These are phyloP conservation scores for Lithodes maja DNA, from an alignment of 2,888 invertebrate species.

Conservation along the genomic window DNA sequence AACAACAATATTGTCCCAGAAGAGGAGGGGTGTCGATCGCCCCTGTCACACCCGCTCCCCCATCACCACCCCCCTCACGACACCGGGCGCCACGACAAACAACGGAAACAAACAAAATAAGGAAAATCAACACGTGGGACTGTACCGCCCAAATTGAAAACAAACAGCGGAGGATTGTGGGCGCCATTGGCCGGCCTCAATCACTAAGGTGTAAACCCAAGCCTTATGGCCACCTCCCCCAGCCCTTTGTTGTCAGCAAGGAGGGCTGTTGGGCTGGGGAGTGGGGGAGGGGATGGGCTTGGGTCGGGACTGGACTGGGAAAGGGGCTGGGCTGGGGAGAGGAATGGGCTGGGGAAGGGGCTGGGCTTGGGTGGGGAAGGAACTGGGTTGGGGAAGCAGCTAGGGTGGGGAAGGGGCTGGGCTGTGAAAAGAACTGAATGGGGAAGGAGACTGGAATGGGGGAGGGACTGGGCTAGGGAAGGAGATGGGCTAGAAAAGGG, in stretches of 20 bases:
- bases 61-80: constrained; percentile 2
- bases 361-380: background rate
- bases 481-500: background rate
- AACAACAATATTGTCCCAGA: constrained; percentile 28
- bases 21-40: background rate
- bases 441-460: background rate
- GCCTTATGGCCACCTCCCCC: constrained; percentile 47
- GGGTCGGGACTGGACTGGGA: background rate
- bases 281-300: background rate
- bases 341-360: background rate
- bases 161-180: constrained; percentile 58
- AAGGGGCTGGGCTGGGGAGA: constrained; percentile 13
- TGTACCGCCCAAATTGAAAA: constrained; percentile 60
- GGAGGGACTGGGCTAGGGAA: background rate
- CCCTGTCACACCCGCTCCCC: background rate
- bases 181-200: constrained; percentile 52
- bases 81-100: constrained; percentile 53
- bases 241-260: constrained; percentile 47
- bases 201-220: constrained; percentile 58
- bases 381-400: background rate
- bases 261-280: background rate
- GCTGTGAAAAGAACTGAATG: background rate
- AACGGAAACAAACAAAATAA: constrained; percentile 64
- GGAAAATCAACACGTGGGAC: constrained; percentile 54
- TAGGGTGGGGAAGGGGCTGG: background rate